Evolutionary conservation across 1,140 invertebrate species (phyloP).

Genomic region (Drosophila funebris): DNA sequence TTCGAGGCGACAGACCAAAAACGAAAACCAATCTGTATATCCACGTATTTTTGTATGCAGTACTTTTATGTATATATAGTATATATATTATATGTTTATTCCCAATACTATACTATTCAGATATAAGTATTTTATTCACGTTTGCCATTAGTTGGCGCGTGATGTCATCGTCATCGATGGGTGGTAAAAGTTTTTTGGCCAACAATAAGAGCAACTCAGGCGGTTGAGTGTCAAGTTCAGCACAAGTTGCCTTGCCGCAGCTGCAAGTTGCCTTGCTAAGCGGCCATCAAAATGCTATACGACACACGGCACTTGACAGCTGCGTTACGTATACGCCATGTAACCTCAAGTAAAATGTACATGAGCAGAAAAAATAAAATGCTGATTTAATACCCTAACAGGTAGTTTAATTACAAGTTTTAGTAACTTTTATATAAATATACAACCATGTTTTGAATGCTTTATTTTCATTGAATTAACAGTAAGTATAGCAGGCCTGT

Average conservation of each 20-base stretch:
- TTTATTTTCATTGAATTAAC: too few species aligned
- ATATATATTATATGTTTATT: not conserved
- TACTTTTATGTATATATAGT: not conserved
- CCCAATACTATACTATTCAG: not conserved
- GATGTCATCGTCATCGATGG: constrained; percentile 49
- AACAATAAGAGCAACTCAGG: constrained; percentile 4
- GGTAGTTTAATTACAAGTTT: not conserved
- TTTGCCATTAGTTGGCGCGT: constrained; percentile 50
- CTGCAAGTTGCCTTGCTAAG: constrained; percentile 37
- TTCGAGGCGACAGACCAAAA: constrained; percentile 43
- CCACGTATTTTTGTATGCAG: not conserved
- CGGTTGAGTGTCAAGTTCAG: constrained; percentile 55
- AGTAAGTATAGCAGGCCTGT: too few species aligned
- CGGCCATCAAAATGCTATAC: constrained; percentile 44
- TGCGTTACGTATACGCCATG: constrained; percentile 35
- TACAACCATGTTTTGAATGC: too few species aligned
- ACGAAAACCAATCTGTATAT: constrained; percentile 34
- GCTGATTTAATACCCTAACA: not conserved
- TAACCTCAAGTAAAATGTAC: not conserved
- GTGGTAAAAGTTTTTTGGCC: constrained; percentile 30
- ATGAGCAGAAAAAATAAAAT: not conserved
- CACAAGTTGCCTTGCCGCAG: constrained; percentile 12
- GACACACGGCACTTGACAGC: constrained; percentile 29
- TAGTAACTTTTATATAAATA: too few species aligned
- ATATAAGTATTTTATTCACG: constrained; percentile 55